Evolutionary conservation across 2,113 vertebrate genomes (phyloP), one percentile per base, ranked within the genome.

Genomic region (Aix galericulata): DNA sequence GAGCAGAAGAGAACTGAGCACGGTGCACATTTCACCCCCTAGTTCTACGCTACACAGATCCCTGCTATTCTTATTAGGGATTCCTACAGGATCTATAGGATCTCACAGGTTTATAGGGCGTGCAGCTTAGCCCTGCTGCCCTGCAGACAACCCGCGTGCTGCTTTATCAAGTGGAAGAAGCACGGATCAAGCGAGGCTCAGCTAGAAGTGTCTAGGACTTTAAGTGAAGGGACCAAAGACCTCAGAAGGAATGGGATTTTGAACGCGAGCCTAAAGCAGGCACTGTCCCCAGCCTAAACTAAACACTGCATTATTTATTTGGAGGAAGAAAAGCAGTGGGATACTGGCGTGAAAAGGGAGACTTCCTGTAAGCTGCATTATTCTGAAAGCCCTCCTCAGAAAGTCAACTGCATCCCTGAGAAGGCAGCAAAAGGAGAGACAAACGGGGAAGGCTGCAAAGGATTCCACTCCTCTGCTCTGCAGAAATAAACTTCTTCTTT

Each of bases 291-390:
- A 66, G 8, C 4, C 3, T 1, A n/a, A 76, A 38, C 17, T 46
- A 2, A 38, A 6, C 11, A 0, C 32, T 4, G 42, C 16, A 5
- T 17, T 17, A 6, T 1, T 2, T 22, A 9, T 1, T 4, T 17
- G 55, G 66, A 44, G n/a, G 83, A 21, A 50, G 69, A 14, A 29
- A 76, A 68, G 73, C 13, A 29, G 60, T 0, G n/a, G 86, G 36
- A 55, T 2, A 8, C 18, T 12, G 29, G 4, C 34, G 18, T 52
- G 73, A 17, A 32, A 32, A 82, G 42, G 31, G 64, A 0, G 4
- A 6, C 29, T 75, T 20, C 2, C 73, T 72, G 22, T 15, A 2
- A 21, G 13, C 1, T 29, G 5, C 2, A 1, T 9, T 7, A 7
- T 0, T 6, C 13, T 58, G 31, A 34, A 23, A 85, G 18, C 2